These are phyloP conservation scores for Siphonodentalium dalli DNA, from an alignment of 2,888 invertebrate species.

Conservation along the genomic window DNA sequence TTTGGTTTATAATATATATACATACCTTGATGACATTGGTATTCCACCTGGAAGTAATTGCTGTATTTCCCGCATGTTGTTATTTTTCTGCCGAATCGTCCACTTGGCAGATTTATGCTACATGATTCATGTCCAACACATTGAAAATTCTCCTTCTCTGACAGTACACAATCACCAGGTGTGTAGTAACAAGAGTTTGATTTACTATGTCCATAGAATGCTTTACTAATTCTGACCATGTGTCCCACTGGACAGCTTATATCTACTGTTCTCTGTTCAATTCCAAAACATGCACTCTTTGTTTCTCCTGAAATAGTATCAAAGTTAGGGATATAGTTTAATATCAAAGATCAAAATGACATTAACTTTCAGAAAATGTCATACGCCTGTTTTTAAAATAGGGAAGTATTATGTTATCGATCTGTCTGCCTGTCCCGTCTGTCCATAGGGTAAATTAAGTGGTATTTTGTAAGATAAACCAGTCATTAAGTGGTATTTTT, in stretches of 20 bases:
- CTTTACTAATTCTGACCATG: constrained; percentile 51
- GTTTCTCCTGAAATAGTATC: constrained; percentile 36
- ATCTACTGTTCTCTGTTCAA: constrained; percentile 37
- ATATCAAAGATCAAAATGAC: no score
- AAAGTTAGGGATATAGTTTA: no score
- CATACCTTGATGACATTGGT: constrained; percentile 55
- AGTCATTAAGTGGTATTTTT: no score
- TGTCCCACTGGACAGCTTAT: constrained; percentile 50
- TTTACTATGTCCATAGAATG: constrained; percentile 55
- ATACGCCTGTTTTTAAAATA: background rate
- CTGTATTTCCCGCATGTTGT: constrained; percentile 45
- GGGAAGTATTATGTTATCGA: background rate
- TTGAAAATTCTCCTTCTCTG: constrained; percentile 43
- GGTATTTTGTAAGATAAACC: no score
- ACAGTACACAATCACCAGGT: constrained; percentile 48
- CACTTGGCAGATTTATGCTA: constrained; percentile 48
- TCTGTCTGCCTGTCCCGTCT: no score
- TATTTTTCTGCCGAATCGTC: constrained; percentile 40
- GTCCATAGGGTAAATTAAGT: no score
- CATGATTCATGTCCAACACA: constrained; percentile 53
- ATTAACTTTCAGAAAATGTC: background rate
- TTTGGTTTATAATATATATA: background rate
- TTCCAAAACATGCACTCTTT: constrained; percentile 45
- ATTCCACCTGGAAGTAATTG: constrained; percentile 61
- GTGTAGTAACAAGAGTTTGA: constrained; percentile 37